phyloP scores from a whole-genome alignment of 2,113 vertebrate species.

The Nibea albiflora region DNA sequence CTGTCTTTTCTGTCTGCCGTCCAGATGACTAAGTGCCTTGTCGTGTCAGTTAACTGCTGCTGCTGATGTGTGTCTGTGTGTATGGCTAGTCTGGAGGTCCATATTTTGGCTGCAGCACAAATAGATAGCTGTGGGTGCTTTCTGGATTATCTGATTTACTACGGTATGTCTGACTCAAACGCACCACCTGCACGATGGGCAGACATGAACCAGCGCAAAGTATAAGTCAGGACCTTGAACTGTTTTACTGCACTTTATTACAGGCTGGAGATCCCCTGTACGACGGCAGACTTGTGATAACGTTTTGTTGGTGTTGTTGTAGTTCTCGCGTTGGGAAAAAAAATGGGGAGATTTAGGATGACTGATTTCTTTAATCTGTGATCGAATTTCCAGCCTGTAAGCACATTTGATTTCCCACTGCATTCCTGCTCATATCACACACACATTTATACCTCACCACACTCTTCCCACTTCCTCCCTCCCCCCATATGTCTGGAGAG shows the following conservation, averaged over 20 bases:
- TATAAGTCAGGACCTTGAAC: constrained; percentile 63
- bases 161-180: constrained; percentile 36
- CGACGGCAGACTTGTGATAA: constrained; percentile 21
- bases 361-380: neutral
- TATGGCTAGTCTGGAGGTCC: constrained; percentile 44
- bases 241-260: constrained; percentile 50
- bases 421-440: constrained; percentile 48
- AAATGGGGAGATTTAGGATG: neutral
- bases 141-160: constrained; percentile 64
- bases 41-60: constrained; percentile 48
- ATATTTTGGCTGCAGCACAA: constrained; percentile 66
- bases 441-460: constrained; percentile 33
- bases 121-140: constrained; percentile 43
- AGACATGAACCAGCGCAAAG: constrained; percentile 18
- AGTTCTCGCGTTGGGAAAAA: neutral
- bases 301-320: neutral
- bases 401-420: constrained; percentile 3
- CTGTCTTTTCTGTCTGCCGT: constrained; percentile 38
- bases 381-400: constrained; percentile 13
- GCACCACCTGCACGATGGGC: constrained; percentile 40
- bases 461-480: constrained; percentile 34
- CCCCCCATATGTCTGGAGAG: constrained; percentile 62
- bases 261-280: constrained; percentile 20
- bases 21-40: constrained; percentile 62
- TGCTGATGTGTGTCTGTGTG: constrained; percentile 36